A percentile compares a stretch with the other conserved stretches of the same genome.
Evolutionary conservation across 2,113 vertebrate species (phyloP).

Genomic region (Pithys albifrons): DNA sequence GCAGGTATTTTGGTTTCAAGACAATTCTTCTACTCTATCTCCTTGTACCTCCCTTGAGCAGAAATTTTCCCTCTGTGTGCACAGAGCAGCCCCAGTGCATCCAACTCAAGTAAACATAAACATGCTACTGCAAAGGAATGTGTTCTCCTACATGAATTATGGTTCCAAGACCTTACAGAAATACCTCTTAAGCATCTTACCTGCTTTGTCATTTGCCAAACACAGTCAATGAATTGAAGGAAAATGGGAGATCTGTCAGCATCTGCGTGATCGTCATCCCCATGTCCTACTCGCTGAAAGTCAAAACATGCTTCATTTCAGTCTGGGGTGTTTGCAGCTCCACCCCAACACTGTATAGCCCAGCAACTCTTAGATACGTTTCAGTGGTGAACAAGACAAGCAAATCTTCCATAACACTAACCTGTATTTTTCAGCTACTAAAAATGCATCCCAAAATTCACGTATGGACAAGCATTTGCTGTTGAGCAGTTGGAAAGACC

Average conservation of each 20-base stretch:
- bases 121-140: neutral
- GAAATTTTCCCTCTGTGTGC: neutral
- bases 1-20: neutral
- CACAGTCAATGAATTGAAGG: slow-evolving; percentile 96
- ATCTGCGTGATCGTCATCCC: slow-evolving; percentile 90
- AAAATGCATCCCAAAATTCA: neutral
- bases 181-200: slow-evolving; percentile 66
- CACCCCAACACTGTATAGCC: neutral
- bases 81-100: accelerated
- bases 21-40: neutral
- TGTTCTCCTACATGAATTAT: neutral
- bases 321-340: neutral
- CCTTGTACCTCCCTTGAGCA: neutral
- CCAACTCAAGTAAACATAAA: neutral
- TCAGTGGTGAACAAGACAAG: neutral
- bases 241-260: slow-evolving; percentile 96
- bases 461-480: neutral
- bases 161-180: neutral
- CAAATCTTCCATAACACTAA: neutral
- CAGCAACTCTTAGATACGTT: neutral
- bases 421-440: neutral
- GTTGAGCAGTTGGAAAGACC: neutral
- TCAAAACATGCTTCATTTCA: neutral
- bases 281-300: slow-evolving; percentile 90
- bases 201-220: slow-evolving; percentile 98